These are phyloP conservation scores for Lithophane leautieri DNA, from an alignment of 2,888 invertebrate genomes.

Conservation along the genomic window DNA sequence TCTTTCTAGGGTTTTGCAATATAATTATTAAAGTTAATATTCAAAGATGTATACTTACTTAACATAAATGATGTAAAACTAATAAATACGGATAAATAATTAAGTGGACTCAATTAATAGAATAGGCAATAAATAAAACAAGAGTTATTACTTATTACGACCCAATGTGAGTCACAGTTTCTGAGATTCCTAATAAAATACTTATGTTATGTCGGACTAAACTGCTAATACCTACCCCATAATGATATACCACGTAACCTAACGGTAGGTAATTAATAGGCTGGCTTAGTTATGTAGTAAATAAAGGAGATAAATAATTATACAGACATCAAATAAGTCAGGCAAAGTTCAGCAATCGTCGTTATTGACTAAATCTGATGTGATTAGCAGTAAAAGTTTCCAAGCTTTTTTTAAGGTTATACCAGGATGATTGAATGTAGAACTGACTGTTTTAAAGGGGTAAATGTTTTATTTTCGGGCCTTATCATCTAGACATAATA, in stretches of 20 bases:
- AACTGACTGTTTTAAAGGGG: neutral
- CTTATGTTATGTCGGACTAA: neutral
- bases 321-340: neutral
- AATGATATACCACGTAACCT: neutral
- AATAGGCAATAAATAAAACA: constrained; percentile 2
- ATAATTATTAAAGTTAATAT: neutral
- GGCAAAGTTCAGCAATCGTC: neutral
- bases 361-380: neutral
- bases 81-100: neutral
- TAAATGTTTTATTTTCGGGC: neutral
- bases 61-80: constrained; percentile 4
- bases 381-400: neutral
- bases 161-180: neutral
- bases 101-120: neutral
- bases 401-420: neutral
- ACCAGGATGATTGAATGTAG: neutral
- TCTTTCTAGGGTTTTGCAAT: neutral
- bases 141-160: neutral
- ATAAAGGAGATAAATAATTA: neutral
- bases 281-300: neutral
- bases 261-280: neutral
- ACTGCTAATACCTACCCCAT: neutral
- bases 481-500: neutral
- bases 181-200: constrained; percentile 1
- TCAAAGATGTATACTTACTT: neutral